Evolutionary conservation across 2,113 vertebrate genomes (phyloP).

Genomic region (Jaculus jaculus): DNA sequence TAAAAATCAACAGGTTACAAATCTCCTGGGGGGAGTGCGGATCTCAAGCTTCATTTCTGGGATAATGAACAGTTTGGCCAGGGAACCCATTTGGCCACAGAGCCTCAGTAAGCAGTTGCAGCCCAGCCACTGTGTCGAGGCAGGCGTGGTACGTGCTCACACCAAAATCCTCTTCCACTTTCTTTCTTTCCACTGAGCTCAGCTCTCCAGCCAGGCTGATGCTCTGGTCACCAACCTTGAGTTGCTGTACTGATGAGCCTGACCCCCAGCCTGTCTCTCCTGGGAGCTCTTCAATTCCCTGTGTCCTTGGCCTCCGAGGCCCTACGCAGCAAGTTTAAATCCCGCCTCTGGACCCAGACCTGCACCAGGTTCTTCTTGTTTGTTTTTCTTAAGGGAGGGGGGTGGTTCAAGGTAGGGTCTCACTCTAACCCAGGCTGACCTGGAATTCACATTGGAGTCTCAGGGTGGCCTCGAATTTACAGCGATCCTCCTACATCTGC

Average conservation of each 20-base stretch:
- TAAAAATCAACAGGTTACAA: background rate
- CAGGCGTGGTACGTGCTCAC: background rate
- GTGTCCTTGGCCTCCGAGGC: background rate
- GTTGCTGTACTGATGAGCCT: background rate
- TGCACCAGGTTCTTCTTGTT: rapidly evolving
- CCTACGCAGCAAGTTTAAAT: background rate
- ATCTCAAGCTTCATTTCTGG: background rate
- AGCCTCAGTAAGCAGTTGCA: background rate
- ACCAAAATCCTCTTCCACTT: too few relatives aligned
- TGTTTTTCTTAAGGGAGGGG: too few relatives aligned
- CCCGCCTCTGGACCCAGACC: background rate
- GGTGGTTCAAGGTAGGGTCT: too few relatives aligned
- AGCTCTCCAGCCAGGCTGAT: background rate
- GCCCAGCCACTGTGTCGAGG: background rate
- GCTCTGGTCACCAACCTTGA: background rate
- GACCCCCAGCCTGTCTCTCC: background rate
- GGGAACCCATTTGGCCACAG: background rate
- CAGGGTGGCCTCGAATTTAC: too few relatives aligned
- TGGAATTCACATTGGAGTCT: too few relatives aligned
- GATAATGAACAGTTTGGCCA: background rate
- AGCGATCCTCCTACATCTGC: too few relatives aligned
- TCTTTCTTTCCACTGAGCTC: too few relatives aligned
- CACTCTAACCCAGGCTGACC: too few relatives aligned
- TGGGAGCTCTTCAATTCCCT: background rate
- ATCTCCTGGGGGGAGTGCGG: background rate